Percentiles rank a stretch among this genome's conserved stretches.
phyloP scores from a whole-genome alignment of 2,888 invertebrate genomes.

The Hermodice carunculata region DNA sequence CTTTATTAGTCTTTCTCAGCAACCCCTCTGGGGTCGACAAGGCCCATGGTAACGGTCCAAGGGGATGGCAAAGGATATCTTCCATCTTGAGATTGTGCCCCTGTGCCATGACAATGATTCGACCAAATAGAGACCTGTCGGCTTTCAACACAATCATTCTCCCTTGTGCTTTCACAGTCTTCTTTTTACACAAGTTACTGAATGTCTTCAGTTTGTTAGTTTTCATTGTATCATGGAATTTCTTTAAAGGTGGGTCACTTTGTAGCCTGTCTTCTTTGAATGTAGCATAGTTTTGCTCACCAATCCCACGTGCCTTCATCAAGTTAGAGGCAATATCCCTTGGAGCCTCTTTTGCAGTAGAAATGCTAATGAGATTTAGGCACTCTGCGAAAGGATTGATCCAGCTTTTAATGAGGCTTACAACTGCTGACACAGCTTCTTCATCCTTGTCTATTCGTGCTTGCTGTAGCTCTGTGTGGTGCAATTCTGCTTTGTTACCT shows the following conservation, averaged over 20 bases:
- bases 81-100: too few species aligned
- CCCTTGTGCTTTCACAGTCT: too few species aligned
- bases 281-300: slow-evolving; percentile 26
- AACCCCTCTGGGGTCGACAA: too few species aligned
- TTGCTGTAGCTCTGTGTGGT: slow-evolving; percentile 16
- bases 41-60: too few species aligned
- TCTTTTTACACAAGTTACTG: too few species aligned
- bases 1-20: too few species aligned
- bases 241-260: slow-evolving; percentile 16
- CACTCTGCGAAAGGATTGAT: slow-evolving; percentile 26
- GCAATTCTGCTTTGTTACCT: not conserved
- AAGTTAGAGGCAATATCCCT: slow-evolving; percentile 24
- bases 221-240: slow-evolving; percentile 38
- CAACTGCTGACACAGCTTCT: slow-evolving; percentile 27
- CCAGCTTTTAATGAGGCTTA: slow-evolving; percentile 23
- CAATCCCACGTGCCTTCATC: slow-evolving; percentile 27
- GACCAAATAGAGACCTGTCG: too few species aligned
- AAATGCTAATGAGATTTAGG: slow-evolving; percentile 19
- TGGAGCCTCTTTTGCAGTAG: slow-evolving; percentile 21
- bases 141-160: too few species aligned
- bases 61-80: too few species aligned
- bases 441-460: slow-evolving; percentile 26
- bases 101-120: too few species aligned
- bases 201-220: slow-evolving; percentile 35
- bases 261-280: slow-evolving; percentile 36